phyloP scores from a whole-genome alignment of 2,113 vertebrate genomes.

The Tiliqua scincoides region DNA sequence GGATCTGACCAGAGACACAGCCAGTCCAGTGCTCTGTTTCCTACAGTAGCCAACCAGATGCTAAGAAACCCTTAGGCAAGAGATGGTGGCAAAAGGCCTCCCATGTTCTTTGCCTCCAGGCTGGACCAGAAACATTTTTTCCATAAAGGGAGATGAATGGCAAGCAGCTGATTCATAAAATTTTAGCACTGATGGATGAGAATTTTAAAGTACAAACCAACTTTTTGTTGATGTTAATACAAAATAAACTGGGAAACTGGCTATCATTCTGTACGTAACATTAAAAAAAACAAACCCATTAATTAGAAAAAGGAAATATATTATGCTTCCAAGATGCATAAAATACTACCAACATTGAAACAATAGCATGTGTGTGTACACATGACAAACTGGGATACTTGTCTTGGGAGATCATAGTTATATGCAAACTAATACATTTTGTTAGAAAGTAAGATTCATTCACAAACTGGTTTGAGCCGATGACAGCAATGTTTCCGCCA shows the following conservation, averaged over 20 bases:
- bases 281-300: too few species aligned
- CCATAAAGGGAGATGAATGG: not conserved
- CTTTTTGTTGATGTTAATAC: not conserved
- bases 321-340: not conserved
- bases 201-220: not conserved
- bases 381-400: not conserved
- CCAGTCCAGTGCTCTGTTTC: too few species aligned
- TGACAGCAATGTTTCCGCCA: not conserved
- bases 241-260: not conserved
- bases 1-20: too few species aligned
- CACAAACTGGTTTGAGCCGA: too few species aligned
- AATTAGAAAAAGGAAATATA: not conserved
- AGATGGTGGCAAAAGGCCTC: too few species aligned
- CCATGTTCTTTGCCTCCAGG: too few species aligned
- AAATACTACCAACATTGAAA: not conserved
- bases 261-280: not conserved
- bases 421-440: not conserved
- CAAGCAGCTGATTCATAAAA: not conserved
- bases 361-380: not conserved
- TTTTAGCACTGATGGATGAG: not conserved
- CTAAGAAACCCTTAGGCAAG: too few species aligned
- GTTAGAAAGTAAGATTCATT: not conserved
- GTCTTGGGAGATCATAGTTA: not conserved
- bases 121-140: not conserved
- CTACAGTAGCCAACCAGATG: too few species aligned